phyloP scores from a whole-genome alignment of 2,113 vertebrate species.

The Andinoacara biseriatus region DNA sequence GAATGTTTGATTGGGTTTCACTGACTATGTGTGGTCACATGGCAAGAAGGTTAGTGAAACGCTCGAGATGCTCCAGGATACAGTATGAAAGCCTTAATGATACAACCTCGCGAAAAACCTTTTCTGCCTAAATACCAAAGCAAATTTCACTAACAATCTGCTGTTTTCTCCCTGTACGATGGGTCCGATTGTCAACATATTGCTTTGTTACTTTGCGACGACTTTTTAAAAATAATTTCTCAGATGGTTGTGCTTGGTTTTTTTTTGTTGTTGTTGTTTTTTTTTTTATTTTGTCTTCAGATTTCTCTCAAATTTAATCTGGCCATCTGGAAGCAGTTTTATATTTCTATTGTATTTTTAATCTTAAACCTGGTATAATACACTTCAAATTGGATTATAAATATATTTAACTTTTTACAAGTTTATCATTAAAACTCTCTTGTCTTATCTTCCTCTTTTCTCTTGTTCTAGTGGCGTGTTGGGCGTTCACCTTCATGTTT shows the following conservation, averaged over 20 bases:
- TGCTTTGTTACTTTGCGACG: slow-evolving; percentile 8
- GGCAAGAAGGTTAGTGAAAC: slow-evolving; percentile 26
- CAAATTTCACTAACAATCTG: slow-evolving; percentile 41
- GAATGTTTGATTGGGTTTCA: not conserved
- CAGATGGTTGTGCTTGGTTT: not conserved
- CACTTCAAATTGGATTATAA: not conserved
- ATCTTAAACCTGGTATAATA: not conserved
- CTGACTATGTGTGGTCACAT: not conserved
- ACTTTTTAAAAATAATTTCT: not conserved
- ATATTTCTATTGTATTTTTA: not conserved
- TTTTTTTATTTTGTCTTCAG: not conserved
- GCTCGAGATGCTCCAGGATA: slow-evolving; percentile 1
- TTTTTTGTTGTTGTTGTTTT: too few species aligned
- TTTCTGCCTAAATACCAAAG: slow-evolving; percentile 1
- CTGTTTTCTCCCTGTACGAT: not conserved
- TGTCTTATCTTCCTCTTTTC: slow-evolving; percentile 1
- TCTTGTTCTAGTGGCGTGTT: slow-evolving; percentile 4
- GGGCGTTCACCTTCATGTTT: slow-evolving; percentile 20
- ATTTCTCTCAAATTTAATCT: slow-evolving; percentile 3
- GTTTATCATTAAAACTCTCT: not conserved
- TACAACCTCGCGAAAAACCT: not conserved
- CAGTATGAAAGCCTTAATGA: slow-evolving; percentile 23
- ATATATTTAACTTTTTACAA: slow-evolving; percentile 4
- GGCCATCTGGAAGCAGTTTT: not conserved
- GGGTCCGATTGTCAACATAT: slow-evolving; percentile 35